A percentile compares a stretch with the other conserved stretches of the same genome.
Conservation (phyloP, 2,797 vertebrate species). For the Bradypus variegatus region DNA sequence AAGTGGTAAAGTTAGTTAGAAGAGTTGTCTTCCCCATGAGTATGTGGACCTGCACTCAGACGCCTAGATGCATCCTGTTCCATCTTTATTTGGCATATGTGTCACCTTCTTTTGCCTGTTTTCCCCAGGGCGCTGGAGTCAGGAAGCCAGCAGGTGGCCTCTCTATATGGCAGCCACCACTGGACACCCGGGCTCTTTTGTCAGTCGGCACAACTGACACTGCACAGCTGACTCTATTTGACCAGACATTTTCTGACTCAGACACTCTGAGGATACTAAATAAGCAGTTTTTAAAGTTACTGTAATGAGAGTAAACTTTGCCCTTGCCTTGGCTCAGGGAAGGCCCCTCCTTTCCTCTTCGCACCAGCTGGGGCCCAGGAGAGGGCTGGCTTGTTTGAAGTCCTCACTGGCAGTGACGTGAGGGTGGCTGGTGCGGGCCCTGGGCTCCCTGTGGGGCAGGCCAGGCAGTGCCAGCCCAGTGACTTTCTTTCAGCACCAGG, state of each 20-base stretch:
- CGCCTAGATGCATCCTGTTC: background rate
- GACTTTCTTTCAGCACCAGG: too few relatives aligned
- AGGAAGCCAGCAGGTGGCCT: background rate
- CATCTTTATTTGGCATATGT: background rate
- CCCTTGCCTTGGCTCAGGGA: background rate
- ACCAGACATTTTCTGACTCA: background rate
- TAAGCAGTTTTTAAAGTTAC: background rate
- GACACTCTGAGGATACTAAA: background rate
- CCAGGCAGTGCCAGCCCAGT: background rate
- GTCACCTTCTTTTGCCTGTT: background rate
- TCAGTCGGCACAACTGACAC: fast-evolving
- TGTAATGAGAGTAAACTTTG: background rate
- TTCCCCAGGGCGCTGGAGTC: background rate
- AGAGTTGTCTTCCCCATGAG: fast-evolving
- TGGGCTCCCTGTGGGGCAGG: background rate
- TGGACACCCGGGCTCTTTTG: background rate
- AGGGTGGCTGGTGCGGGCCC: background rate
- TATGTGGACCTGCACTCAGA: background rate
- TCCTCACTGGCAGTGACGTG: background rate
- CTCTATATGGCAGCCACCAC: background rate
- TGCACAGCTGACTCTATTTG: background rate
- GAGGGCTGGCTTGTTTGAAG: background rate
- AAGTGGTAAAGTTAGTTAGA: background rate
- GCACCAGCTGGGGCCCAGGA: background rate
- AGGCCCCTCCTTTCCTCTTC: background rate